Evolutionary conservation across 2,888 invertebrate species (phyloP).

Genomic region (Loripinus fragilis): DNA sequence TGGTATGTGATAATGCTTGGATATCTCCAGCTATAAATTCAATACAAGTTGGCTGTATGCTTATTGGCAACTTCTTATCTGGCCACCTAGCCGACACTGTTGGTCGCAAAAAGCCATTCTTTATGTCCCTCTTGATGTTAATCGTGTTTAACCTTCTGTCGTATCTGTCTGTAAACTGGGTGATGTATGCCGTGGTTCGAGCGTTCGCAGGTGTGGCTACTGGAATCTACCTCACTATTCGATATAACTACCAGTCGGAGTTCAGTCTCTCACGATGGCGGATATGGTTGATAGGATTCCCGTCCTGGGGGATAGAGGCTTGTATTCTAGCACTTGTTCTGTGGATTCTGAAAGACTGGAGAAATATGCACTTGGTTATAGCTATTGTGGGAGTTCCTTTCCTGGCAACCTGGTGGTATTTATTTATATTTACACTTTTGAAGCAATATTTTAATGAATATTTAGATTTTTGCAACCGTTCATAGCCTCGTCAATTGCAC

Average conservation of each 20-base stretch:
- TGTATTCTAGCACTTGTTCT: conserved; percentile 1
- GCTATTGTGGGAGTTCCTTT: conserved; percentile 12
- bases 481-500: too few relatives aligned
- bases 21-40: not conserved
- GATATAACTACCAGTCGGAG: conserved; percentile 9
- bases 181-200: not conserved
- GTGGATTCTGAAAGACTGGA: conserved; percentile 18
- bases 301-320: not conserved
- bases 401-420: conserved; percentile 13
- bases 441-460: too few relatives aligned
- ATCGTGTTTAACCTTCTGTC: conserved; percentile 1
- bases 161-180: not conserved
- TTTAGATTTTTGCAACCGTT: too few relatives aligned
- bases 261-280: conserved; percentile 5
- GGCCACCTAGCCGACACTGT: not conserved
- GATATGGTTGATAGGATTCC: conserved; percentile 10
- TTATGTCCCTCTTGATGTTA: not conserved
- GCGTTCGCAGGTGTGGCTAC: not conserved
- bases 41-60: not conserved
- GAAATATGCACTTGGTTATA: not conserved
- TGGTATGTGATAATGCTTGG: conserved; percentile 3
- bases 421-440: too few relatives aligned
- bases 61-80: not conserved
- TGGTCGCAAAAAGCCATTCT: not conserved
- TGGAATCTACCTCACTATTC: not conserved